Evolutionary conservation across 2,113 vertebrate species (phyloP).

Genomic region (Sterna hirundo): DNA sequence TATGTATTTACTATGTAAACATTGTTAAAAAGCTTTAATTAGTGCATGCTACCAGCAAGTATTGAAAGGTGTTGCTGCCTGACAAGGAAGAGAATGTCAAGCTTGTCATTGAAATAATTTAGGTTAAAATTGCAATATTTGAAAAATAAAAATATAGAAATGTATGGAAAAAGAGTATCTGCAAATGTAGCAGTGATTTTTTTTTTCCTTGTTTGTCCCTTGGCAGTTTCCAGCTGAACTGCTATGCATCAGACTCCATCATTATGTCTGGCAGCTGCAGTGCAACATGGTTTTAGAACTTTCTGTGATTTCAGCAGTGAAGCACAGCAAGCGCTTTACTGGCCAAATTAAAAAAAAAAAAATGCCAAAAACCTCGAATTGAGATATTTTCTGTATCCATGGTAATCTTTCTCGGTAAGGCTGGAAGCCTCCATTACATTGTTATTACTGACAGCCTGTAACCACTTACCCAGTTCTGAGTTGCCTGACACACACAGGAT

Average conservation of each 20-base stretch:
- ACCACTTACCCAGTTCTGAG: background rate
- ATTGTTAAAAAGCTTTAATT: background rate
- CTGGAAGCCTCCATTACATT: background rate
- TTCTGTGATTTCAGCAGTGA: constrained; percentile 17
- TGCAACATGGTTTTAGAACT: constrained; percentile 8
- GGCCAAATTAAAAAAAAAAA: background rate
- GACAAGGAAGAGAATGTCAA: background rate
- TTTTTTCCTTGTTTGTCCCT: constrained; percentile 31
- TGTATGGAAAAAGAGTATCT: background rate
- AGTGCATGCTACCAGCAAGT: background rate
- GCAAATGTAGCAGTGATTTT: constrained; percentile 47
- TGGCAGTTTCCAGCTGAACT: constrained; percentile 39
- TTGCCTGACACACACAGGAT: background rate
- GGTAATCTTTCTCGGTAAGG: background rate
- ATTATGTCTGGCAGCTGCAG: constrained; percentile 25
- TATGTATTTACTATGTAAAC: background rate
- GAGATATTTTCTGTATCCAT: background rate
- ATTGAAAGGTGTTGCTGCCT: background rate
- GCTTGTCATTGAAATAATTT: background rate
- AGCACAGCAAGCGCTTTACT: background rate
- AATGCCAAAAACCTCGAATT: background rate
- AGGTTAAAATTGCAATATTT: background rate
- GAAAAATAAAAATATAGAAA: background rate
- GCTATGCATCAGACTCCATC: constrained; percentile 17
- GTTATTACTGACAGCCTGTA: background rate